A percentile compares a stretch with the other conserved stretches of the same genome.
phyloP scores from a whole-genome alignment of 2,113 vertebrate species.

The Elephas maximus region DNA sequence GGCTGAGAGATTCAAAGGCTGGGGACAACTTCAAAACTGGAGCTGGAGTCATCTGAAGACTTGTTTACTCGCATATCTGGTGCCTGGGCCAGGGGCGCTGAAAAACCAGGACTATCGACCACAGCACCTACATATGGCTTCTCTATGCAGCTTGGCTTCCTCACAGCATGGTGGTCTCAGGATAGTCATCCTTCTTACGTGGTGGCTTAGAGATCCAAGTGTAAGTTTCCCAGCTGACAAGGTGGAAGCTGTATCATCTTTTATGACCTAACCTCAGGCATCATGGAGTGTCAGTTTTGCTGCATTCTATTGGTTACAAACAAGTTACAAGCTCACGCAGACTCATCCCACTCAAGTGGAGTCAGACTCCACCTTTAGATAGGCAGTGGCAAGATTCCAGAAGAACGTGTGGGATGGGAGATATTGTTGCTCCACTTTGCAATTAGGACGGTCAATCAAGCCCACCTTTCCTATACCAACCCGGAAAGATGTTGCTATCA shows the following conservation, averaged over 20 bases:
- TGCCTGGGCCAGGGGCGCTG: neutral
- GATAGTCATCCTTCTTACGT: neutral
- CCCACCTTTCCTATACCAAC: conserved; percentile 7
- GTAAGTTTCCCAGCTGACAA: neutral
- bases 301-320: neutral
- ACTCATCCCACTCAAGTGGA: neutral
- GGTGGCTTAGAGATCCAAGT: neutral
- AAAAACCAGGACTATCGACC: neutral
- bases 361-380: neutral
- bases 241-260: neutral
- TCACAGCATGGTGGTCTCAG: neutral
- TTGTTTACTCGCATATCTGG: neutral
- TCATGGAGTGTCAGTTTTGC: neutral
- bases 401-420: neutral
- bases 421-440: neutral
- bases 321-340: neutral
- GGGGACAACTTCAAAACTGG: neutral
- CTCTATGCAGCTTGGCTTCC: neutral
- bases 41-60: neutral
- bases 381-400: neutral
- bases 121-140: neutral
- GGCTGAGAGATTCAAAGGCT: neutral
- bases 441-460: neutral
- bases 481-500: conserved; percentile 24
- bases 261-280: conserved; percentile 10